Conservation (phyloP, 2,888 invertebrate species). For the Archips crataeganus region DNA sequence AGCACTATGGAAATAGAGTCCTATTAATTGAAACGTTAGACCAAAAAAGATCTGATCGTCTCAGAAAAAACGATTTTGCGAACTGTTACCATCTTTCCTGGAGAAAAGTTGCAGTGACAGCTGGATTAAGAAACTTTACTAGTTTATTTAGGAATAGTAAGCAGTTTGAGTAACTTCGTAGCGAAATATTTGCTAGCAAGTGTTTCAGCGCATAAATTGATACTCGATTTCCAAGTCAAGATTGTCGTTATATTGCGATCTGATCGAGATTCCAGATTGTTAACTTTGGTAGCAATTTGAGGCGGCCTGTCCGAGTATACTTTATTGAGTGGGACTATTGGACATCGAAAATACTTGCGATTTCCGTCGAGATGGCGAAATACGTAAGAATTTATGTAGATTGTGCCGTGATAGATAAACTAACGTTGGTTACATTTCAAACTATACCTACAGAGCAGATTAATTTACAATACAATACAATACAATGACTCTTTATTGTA, state of each 20-base stretch:
- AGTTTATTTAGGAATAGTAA: conserved; percentile 35
- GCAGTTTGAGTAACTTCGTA: conserved; percentile 49
- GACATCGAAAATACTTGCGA: conserved; percentile 55
- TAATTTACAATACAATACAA: no score
- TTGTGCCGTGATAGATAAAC: conserved; percentile 64
- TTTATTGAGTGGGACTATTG: conserved; percentile 57
- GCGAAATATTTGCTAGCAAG: conserved; percentile 67
- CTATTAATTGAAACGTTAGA: not conserved
- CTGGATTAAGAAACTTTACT: not conserved
- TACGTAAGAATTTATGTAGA: conserved; percentile 70
- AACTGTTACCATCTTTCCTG: not conserved
- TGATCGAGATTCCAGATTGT: conserved; percentile 64
- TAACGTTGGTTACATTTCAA: conserved; percentile 16
- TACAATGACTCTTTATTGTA: no score
- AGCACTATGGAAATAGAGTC: not conserved
- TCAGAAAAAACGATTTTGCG: not conserved
- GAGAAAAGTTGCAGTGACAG: not conserved
- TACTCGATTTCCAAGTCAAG: conserved; percentile 56
- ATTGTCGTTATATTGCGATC: conserved; percentile 63
- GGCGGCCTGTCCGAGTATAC: conserved; percentile 62
- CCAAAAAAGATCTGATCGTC: not conserved
- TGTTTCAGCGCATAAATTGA: conserved; percentile 65
- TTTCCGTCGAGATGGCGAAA: conserved; percentile 63
- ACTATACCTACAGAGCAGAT: not conserved
- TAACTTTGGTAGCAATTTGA: conserved; percentile 71